phyloP scores from a whole-genome alignment of 1,140 invertebrate genomes.

The Drosophila lacteicornis region DNA sequence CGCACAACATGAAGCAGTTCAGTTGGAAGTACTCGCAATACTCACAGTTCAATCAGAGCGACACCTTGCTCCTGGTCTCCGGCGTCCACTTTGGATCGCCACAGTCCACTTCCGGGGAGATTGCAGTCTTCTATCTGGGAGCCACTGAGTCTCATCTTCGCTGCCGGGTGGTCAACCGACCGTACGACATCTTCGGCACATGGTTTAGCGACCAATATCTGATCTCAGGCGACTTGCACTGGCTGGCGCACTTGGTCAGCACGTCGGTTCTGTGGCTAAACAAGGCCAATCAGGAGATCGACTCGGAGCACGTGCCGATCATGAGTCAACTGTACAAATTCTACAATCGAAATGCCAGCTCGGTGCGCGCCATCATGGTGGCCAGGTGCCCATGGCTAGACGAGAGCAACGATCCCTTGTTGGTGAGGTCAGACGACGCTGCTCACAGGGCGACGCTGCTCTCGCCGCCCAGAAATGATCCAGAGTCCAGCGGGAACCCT shows the following conservation, averaged over 20 bases:
- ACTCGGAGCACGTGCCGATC: constrained; percentile 93
- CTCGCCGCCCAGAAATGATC: neutral
- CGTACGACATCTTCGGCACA: constrained; percentile 95
- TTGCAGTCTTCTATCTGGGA: constrained; percentile 92
- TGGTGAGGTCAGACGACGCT: neutral
- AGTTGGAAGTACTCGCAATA: constrained; percentile 96
- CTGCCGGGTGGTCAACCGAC: constrained; percentile 93
- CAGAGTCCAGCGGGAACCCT: constrained; percentile 54
- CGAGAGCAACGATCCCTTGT: constrained; percentile 71
- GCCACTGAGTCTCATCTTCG: constrained; percentile 89
- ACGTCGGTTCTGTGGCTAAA: constrained; percentile 93
- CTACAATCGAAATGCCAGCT: constrained; percentile 93
- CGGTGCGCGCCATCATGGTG: constrained; percentile 85
- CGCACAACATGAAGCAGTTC: constrained; percentile 92
- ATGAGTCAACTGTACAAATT: constrained; percentile 92
- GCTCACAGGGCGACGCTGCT: neutral
- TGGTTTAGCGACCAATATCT: constrained; percentile 95
- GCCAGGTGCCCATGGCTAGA: constrained; percentile 84
- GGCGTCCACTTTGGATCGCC: constrained; percentile 94
- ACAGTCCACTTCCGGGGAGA: constrained; percentile 93
- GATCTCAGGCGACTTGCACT: constrained; percentile 92
- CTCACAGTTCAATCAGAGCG: constrained; percentile 94
- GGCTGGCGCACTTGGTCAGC: constrained; percentile 92
- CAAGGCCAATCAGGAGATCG: constrained; percentile 92
- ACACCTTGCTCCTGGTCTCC: constrained; percentile 93